Evolutionary conservation across 2,797 vertebrate genomes (phyloP).

Genomic region (Adrianichthys oophorus): DNA sequence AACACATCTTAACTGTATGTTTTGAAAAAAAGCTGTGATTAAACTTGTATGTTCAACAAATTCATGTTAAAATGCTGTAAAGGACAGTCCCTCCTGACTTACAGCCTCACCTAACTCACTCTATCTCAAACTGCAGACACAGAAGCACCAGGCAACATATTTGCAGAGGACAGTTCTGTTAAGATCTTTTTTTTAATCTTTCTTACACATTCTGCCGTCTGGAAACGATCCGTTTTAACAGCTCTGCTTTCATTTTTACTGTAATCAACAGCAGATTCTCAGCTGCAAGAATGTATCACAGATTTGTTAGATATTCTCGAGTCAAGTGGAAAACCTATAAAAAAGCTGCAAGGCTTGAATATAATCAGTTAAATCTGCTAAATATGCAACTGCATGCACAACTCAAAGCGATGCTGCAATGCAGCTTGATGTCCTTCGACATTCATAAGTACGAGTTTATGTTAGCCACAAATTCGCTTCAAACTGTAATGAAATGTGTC

Average conservation of each 20-base stretch:
- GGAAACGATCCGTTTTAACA: conserved; percentile 66
- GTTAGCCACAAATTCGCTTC: conserved; percentile 8
- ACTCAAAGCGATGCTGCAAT: conserved; percentile 22
- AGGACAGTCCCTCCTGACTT: conserved; percentile 55
- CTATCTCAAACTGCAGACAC: conserved; percentile 14
- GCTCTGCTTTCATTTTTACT: conserved; percentile 49
- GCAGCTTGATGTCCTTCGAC: conserved; percentile 4
- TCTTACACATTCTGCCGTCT: conserved; percentile 63
- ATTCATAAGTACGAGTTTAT: conserved; percentile 10
- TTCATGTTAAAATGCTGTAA: conserved; percentile 15
- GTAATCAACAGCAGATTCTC: conserved; percentile 69
- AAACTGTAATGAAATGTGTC: conserved; percentile 13
- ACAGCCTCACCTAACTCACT: conserved; percentile 28
- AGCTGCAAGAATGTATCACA: conserved; percentile 53
- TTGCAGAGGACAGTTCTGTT: conserved; percentile 24
- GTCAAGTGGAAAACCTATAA: conserved; percentile 40
- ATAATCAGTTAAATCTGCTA: conserved; percentile 30
- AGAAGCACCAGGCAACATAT: conserved; percentile 25
- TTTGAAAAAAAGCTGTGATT: not conserved
- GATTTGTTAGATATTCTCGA: conserved; percentile 33
- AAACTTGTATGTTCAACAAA: conserved; percentile 16
- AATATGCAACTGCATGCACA: conserved; percentile 10
- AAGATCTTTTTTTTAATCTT: conserved; percentile 35
- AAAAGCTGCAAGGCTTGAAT: conserved; percentile 37
- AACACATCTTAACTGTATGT: no score